Conservation (phyloP, 2,888 invertebrate genomes). For the Caenorhabditis zanzibari region DNA sequence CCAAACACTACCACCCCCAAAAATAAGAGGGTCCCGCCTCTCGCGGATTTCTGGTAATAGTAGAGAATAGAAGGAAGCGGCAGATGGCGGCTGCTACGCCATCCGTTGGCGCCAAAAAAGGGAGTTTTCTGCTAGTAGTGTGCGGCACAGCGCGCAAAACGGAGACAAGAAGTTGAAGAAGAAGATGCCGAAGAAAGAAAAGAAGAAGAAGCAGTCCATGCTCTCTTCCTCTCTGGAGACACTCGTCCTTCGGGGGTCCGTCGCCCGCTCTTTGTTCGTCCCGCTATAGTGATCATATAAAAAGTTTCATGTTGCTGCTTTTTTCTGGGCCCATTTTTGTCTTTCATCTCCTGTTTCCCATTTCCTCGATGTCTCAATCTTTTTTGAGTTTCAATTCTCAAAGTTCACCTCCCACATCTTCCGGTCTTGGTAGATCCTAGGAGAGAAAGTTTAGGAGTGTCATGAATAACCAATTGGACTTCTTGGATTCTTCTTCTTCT, state of each 20-base stretch:
- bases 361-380: slow-evolving; percentile 5
- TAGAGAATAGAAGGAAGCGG: slow-evolving; percentile 53
- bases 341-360: slow-evolving; percentile 31
- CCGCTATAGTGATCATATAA: slow-evolving; percentile 64
- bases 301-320: slow-evolving; percentile 62
- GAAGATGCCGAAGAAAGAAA: slow-evolving; percentile 19
- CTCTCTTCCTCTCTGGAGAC: slow-evolving; percentile 67
- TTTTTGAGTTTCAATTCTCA: slow-evolving; percentile 39
- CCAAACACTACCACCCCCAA: slow-evolving; percentile 12
- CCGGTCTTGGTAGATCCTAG: slow-evolving; percentile 2
- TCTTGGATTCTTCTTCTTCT: not conserved
- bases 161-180: not conserved
- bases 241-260: slow-evolving; percentile 65
- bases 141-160: slow-evolving; percentile 57
- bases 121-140: slow-evolving; percentile 57
- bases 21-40: slow-evolving; percentile 59
- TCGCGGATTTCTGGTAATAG: slow-evolving; percentile 60
- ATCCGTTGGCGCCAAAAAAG: slow-evolving; percentile 66
- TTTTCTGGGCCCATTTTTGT: slow-evolving; percentile 38
- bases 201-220: slow-evolving; percentile 34
- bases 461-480: slow-evolving; percentile 31
- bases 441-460: slow-evolving; percentile 6
- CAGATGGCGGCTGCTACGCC: slow-evolving; percentile 66
- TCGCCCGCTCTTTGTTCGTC: slow-evolving; percentile 62
- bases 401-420: slow-evolving; percentile 51